Evolutionary conservation across 2,113 vertebrate genomes (phyloP).

Genomic region (Sus scrofa): T2T-Sscrofa CM000823.6:23182501-23183000

Average conservation of each 20-base stretch:
- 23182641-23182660: not conserved
- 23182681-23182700: not conserved
- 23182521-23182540: not conserved
- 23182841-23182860: not conserved
- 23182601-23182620: not conserved
- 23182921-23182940: not conserved
- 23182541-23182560: not conserved
- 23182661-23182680: not conserved
- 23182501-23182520: not conserved
- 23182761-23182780: no score
- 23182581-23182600: not conserved
- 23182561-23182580: not conserved
- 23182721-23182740: not conserved
- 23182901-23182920: not conserved
- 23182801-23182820: not conserved
- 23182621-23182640: not conserved
- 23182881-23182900: not conserved
- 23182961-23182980: not conserved
- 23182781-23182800: no score
- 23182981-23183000: no score
- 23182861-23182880: not conserved
- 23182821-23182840: not conserved
- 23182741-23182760: not conserved
- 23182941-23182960: fast-evolving
- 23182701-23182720: not conserved